phyloP scores from a whole-genome alignment of 2,888 invertebrate genomes.

The Sericinus montela region DNA sequence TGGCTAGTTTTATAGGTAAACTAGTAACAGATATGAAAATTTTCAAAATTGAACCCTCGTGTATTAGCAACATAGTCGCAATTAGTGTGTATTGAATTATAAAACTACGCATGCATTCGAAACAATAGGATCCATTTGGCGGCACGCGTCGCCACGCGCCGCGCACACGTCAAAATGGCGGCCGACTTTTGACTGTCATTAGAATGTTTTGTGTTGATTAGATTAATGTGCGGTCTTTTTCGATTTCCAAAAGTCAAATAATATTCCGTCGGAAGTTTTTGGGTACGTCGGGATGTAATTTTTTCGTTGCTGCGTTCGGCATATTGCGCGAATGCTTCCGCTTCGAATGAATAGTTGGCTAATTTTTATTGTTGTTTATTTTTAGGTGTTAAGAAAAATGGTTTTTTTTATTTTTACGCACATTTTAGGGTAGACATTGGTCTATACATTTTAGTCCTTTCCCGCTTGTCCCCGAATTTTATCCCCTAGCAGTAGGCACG shows the following conservation, averaged over 20 bases:
- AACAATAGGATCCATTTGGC: slow-evolving; percentile 48
- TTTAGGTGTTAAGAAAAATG: background rate
- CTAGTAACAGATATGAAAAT: too few relatives aligned
- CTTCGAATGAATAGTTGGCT: slow-evolving; percentile 18
- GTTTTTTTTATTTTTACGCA: too few relatives aligned
- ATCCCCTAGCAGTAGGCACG: too few relatives aligned
- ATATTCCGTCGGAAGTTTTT: slow-evolving; percentile 14
- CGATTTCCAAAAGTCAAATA: slow-evolving; percentile 22
- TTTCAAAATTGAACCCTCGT: background rate
- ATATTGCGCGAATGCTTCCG: slow-evolving; percentile 21
- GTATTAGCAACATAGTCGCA: background rate
- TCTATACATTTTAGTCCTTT: too few relatives aligned
- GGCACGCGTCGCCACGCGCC: slow-evolving; percentile 50
- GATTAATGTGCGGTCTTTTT: slow-evolving; percentile 42
- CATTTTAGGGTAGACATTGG: too few relatives aligned
- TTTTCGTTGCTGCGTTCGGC: slow-evolving; percentile 13
- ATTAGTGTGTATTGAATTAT: background rate
- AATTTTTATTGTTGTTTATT: slow-evolving; percentile 16
- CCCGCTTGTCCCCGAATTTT: too few relatives aligned
- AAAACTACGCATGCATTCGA: slow-evolving; percentile 29
- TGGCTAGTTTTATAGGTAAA: too few relatives aligned
- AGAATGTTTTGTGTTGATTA: slow-evolving; percentile 53
- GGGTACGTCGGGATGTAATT: slow-evolving; percentile 11
- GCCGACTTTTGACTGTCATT: slow-evolving; percentile 44
- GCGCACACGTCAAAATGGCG: slow-evolving; percentile 46